phyloP scores from a whole-genome alignment of 2,888 invertebrate genomes.

The Dicyrtomina minuta region DNA sequence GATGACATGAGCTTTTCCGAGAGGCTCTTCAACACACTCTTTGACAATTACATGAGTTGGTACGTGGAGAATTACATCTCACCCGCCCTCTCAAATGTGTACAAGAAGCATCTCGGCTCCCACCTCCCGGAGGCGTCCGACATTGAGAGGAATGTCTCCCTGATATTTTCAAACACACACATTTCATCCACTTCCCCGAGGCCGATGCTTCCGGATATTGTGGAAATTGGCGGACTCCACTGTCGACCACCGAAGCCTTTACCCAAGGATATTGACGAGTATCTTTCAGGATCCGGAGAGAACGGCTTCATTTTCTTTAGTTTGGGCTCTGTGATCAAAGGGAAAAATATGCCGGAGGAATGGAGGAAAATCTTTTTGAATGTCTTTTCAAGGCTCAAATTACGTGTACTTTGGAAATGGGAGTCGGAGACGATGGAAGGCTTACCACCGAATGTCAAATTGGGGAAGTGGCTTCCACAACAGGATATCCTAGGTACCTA shows the following conservation, averaged over 20 bases:
- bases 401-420: constrained; percentile 81
- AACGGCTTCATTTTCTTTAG: constrained; percentile 80
- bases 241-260: constrained; percentile 48
- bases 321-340: constrained; percentile 80
- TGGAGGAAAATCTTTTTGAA: constrained; percentile 69
- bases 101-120: constrained; percentile 54
- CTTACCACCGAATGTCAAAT: constrained; percentile 65
- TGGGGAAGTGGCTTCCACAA: too few species aligned
- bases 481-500: too few species aligned
- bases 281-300: constrained; percentile 59
- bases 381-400: constrained; percentile 73
- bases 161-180: constrained; percentile 52
- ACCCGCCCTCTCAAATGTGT: constrained; percentile 7
- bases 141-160: constrained; percentile 46
- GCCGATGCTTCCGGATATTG: constrained; percentile 49
- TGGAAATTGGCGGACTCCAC: constrained; percentile 54
- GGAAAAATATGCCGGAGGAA: constrained; percentile 75
- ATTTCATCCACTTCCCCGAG: constrained; percentile 44
- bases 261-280: constrained; percentile 46
- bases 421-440: constrained; percentile 64
- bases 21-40: neutral
- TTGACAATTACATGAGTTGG: neutral
- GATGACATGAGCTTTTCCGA: neutral
- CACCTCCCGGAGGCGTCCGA: constrained; percentile 43
- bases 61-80: too few species aligned